phyloP scores from a whole-genome alignment of 1,140 invertebrate species.

The Galleria mellonella region DNA sequence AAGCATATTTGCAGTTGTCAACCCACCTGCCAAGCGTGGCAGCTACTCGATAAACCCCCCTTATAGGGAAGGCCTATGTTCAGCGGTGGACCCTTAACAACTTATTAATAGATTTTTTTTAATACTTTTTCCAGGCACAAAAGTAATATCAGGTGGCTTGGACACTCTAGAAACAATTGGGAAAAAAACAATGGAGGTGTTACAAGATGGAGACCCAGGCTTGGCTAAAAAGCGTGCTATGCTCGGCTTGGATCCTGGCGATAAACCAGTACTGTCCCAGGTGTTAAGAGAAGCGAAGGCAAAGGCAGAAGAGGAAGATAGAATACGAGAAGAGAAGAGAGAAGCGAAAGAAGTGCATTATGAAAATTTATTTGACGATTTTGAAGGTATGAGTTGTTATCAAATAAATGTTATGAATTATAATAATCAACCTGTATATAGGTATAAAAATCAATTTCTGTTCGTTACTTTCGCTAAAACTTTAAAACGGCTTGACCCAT shows the following conservation, averaged over 20 bases:
- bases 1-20: too few relatives aligned
- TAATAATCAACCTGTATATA: too few relatives aligned
- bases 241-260: conserved; percentile 77
- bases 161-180: conserved; percentile 94
- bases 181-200: conserved; percentile 94
- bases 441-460: too few relatives aligned
- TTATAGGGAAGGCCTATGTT: too few relatives aligned
- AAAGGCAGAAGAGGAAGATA: conserved; percentile 82
- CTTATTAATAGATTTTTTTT: neutral
- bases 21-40: too few relatives aligned
- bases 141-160: conserved; percentile 87
- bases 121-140: conserved; percentile 79
- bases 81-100: too few relatives aligned
- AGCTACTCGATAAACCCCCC: too few relatives aligned
- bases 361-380: conserved; percentile 90
- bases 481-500: too few relatives aligned
- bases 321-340: conserved; percentile 76
- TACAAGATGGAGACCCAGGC: conserved; percentile 93
- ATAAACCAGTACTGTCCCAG: conserved; percentile 76
- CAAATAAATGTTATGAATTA: too few relatives aligned
- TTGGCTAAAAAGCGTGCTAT: conserved; percentile 87
- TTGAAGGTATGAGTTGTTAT: conserved; percentile 78
- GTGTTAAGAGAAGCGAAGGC: conserved; percentile 89
- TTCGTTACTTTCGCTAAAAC: too few relatives aligned
- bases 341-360: conserved; percentile 83